Percentiles rank a stretch among this genome's conserved stretches.
These are phyloP conservation scores for Agraylea sexmaculata DNA, from an alignment of 1,140 invertebrate species.

Conservation along the genomic window DNA sequence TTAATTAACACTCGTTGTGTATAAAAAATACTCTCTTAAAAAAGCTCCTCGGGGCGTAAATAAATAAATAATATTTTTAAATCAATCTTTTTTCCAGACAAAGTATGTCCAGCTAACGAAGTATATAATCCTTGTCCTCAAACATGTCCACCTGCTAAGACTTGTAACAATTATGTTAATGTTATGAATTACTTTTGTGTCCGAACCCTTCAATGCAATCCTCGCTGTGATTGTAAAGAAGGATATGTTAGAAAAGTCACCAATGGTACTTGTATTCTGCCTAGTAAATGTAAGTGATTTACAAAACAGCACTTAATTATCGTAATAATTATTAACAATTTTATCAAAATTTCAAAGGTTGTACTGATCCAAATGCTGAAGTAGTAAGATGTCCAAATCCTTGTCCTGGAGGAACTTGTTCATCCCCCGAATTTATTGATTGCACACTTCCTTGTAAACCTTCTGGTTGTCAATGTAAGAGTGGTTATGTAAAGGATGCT, in stretches of 20 bases:
- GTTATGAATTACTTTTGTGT: neutral
- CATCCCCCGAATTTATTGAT: neutral
- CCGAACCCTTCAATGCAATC: neutral
- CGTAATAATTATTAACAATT: neutral
- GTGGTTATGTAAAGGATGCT: neutral
- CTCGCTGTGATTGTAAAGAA: neutral
- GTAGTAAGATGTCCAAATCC: neutral
- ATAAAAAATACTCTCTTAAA: too few relatives aligned
- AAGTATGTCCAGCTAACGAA: too few relatives aligned
- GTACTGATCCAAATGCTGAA: conserved; percentile 4
- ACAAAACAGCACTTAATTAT: conserved; percentile 2
- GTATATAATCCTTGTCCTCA: too few relatives aligned
- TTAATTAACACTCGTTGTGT: too few relatives aligned
- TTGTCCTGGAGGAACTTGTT: neutral
- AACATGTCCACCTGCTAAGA: too few relatives aligned
- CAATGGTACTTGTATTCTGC: neutral
- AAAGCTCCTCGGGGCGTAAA: too few relatives aligned
- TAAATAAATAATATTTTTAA: too few relatives aligned
- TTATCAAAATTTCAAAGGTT: neutral
- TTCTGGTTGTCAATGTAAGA: neutral
- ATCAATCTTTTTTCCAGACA: too few relatives aligned
- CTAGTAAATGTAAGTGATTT: neutral
- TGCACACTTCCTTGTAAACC: neutral
- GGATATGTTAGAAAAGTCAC: neutral
- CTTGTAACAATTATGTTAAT: neutral